Base-by-base conservation (phyloP, 1,140 invertebrate species). In the Brachionus plicatilis region DNA sequence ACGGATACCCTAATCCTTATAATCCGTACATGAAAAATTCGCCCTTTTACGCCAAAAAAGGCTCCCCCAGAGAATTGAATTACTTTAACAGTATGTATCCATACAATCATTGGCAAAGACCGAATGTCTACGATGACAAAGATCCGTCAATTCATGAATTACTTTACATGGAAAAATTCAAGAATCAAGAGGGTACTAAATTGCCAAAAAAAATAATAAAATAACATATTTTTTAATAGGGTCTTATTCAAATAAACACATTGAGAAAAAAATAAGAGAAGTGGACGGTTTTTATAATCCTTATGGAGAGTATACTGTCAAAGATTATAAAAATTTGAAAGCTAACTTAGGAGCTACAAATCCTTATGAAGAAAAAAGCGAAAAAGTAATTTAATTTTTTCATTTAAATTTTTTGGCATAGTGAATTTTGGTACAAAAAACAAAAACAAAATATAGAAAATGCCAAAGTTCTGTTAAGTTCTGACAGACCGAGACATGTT, bases 271-370 rank as follows among this genome's bases (percentile, higher is more conserved):
- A n/a, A 65, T 82, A 45, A 60, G 79, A 43, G 79, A 43, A 17
- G 43, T 82, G n/a, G 79, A 82, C 20, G 79, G 79, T 37, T 82
- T 43, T 29, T 82, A 82, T 47, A 82, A 82, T 68, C 79, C 79
- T 3, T 82, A 82, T 29, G 79, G 65, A 20, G 43, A 65, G 33
- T 68, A 82, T 29, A 82, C 53, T 20, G 37, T 65, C 24, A 53
- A 68, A 47, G 79, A 82, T 45, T 82, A 82, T 65, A 60, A 82
- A 47, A 82, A 82, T 60, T 68, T 82, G 2, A 82, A 82, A 65
- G 4, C 65, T 43, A 65, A 65, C 27, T 45, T 80, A 37, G 78
- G 47, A 56, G 6, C 27, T 37, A 50, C 17, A n/a, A 37, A 82
- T 43, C 17, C 50, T 5, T 66, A 82, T 33, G 79, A 65, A 65